phyloP scores from a whole-genome alignment of 2,797 vertebrate genomes.

The Sebastiscus tertius region DNA sequence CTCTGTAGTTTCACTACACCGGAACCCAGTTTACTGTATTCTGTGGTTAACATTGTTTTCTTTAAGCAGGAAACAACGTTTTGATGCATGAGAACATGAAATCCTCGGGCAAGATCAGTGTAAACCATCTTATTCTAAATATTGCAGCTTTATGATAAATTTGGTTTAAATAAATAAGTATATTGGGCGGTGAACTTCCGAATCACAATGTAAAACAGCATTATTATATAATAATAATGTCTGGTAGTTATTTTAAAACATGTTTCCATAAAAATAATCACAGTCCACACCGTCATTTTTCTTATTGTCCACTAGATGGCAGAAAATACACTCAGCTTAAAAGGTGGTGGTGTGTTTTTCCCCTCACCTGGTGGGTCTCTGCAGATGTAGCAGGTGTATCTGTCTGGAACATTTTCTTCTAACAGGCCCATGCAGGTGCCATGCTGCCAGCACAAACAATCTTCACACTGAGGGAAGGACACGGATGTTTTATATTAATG shows the following conservation, averaged over 20 bases:
- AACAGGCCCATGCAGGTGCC: slow-evolving; percentile 97
- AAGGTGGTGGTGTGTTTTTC: not conserved
- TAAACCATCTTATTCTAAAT: not conserved
- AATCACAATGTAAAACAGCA: not conserved
- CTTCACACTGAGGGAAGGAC: slow-evolving; percentile 89
- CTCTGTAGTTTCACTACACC: not conserved
- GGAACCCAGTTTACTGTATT: not conserved
- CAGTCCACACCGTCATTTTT: not conserved
- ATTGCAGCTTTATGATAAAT: not conserved
- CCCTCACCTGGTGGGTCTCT: slow-evolving; percentile 94
- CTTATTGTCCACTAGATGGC: slow-evolving; percentile 20
- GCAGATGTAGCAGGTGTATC: slow-evolving; percentile 95
- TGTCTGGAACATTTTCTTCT: slow-evolving; percentile 95
- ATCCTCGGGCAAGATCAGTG: not conserved
- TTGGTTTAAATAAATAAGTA: not conserved
- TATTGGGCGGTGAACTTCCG: not conserved
- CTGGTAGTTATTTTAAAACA: not conserved
- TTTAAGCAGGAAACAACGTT: not conserved
- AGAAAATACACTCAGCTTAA: not conserved
- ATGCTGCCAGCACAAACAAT: slow-evolving; percentile 98
- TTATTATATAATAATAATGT: not conserved
- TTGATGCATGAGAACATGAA: not conserved
- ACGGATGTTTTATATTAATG: not conserved
- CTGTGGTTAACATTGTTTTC: not conserved
- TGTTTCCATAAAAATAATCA: not conserved